A percentile compares a stretch with the other conserved stretches of the same genome.
phyloP scores from a whole-genome alignment of 2,113 vertebrate genomes.

The Otis tarda region DNA sequence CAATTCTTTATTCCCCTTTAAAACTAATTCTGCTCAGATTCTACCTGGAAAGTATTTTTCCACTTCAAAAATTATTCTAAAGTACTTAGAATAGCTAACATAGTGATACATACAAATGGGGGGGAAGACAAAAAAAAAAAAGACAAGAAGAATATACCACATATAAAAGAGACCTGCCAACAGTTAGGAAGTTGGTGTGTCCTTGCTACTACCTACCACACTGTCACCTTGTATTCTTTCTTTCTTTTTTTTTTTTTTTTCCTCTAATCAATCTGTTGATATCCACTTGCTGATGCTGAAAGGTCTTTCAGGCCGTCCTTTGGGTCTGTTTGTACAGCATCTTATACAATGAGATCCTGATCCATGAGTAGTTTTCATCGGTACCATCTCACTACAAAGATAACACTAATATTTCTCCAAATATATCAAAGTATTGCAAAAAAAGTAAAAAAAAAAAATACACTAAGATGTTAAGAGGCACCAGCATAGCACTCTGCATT shows the following conservation, averaged over 20 bases:
- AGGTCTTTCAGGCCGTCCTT: background rate
- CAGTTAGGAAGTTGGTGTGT: background rate
- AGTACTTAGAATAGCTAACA: background rate
- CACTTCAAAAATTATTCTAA: background rate
- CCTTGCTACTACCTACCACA: background rate
- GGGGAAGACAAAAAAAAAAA: background rate
- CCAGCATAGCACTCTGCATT: background rate
- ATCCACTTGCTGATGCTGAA: background rate
- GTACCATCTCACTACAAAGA: background rate
- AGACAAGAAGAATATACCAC: background rate
- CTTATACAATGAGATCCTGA: background rate
- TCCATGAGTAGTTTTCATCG: background rate
- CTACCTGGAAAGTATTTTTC: background rate
- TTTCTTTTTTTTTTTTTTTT: background rate
- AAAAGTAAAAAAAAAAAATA: background rate
- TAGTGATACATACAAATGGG: background rate
- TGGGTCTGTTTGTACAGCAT: background rate
- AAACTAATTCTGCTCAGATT: background rate
- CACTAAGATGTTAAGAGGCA: background rate
- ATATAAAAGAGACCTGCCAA: background rate
- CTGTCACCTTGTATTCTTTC: background rate
- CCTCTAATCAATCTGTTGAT: background rate
- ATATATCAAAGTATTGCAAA: background rate
- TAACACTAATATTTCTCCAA: background rate
- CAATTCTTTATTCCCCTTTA: background rate